Evolutionary conservation across 35 echinoderm and acorn worm genomes (phyloP).

Genomic region (Patiria miniata): DNA sequence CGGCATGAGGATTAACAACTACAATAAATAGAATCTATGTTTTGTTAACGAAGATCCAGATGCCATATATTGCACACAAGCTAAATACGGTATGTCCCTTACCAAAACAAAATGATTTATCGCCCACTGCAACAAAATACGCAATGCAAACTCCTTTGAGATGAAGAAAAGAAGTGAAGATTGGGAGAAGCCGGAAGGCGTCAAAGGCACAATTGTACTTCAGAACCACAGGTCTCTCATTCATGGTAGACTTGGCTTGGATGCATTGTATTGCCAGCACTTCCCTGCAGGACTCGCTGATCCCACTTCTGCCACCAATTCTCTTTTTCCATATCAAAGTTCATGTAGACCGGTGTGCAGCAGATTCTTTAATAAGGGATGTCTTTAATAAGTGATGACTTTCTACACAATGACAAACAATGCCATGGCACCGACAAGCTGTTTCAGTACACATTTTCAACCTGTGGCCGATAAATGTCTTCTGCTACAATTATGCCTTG

Average conservation of each 20-base stretch:
- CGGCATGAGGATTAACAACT: constrained; percentile 16
- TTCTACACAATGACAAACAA: too few relatives aligned
- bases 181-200: neutral
- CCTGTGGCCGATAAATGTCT: too few relatives aligned
- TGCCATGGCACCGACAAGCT: too few relatives aligned
- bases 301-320: constrained; percentile 9
- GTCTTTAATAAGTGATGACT: too few relatives aligned
- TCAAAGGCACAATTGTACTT: too few relatives aligned
- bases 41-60: constrained; percentile 28
- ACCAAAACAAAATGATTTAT: neutral
- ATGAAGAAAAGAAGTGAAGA: neutral
- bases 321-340: neutral
- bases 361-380: too few relatives aligned
- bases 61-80: constrained; percentile 30
- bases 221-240: neutral
- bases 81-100: constrained; percentile 28
- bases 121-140: constrained; percentile 2
- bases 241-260: neutral
- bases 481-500: too few relatives aligned
- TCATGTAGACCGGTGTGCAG: too few relatives aligned
- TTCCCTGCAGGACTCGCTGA: neutral
- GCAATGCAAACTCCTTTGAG: constrained; percentile 1
- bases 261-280: neutral
- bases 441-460: too few relatives aligned
- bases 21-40: constrained; percentile 33